These are phyloP conservation scores for Rattus norvegicus DNA, from an alignment of 2,113 vertebrate species.

Conservation along the genomic window GRCr8 NC_086028.1:13415001-13415500, in stretches of 20 bases:
- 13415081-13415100: no score
- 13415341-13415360: background rate
- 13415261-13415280: no score
- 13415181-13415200: fast-evolving
- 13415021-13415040: background rate
- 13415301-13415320: background rate
- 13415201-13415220: background rate
- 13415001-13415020: no score
- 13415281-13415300: background rate
- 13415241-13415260: no score
- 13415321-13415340: background rate
- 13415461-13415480: background rate
- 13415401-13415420: background rate
- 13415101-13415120: background rate
- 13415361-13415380: background rate
- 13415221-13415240: background rate
- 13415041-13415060: background rate
- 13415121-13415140: fast-evolving
- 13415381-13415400: background rate
- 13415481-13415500: background rate
- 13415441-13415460: background rate
- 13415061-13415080: background rate
- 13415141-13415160: background rate
- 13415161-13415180: fast-evolving
- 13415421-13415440: background rate